These are phyloP conservation scores for Drosophila maculinotata DNA, from an alignment of 2,888 invertebrate genomes.

Conservation along the genomic window DNA sequence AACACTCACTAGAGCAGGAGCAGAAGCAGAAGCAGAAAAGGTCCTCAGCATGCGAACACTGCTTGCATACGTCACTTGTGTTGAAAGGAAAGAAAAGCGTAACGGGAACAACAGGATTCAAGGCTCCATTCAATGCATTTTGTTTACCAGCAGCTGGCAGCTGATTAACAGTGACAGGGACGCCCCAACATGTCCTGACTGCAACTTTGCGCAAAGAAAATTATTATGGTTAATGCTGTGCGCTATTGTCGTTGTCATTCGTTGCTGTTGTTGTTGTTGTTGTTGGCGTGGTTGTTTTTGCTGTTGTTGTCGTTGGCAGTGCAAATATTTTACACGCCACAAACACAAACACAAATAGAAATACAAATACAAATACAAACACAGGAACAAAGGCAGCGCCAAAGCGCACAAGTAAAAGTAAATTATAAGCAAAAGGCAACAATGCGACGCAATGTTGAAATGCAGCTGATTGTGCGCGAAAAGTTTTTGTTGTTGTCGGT, in stretches of 20 bases:
- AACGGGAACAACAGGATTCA: slow-evolving; percentile 37
- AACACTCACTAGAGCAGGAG: slow-evolving; percentile 1
- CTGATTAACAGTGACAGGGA: slow-evolving; percentile 65
- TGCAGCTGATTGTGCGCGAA: slow-evolving; percentile 80
- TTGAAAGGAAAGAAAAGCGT: slow-evolving; percentile 20
- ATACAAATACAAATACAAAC: too few species aligned
- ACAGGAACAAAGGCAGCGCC: slow-evolving; percentile 31
- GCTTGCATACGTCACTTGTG: slow-evolving; percentile 21
- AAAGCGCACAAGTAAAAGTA: slow-evolving; percentile 76
- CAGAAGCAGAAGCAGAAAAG: background rate
- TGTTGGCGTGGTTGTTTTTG: slow-evolving; percentile 2
- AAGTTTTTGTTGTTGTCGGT: slow-evolving; percentile 59
- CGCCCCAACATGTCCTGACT: slow-evolving; percentile 59
- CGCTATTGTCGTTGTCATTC: slow-evolving; percentile 58
- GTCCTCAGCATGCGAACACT: slow-evolving; percentile 6
- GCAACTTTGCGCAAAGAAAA: slow-evolving; percentile 53
- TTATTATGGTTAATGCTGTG: slow-evolving; percentile 76
- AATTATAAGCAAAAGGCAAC: slow-evolving; percentile 78
- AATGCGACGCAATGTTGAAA: slow-evolving; percentile 74
- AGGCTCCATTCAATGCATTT: slow-evolving; percentile 52
- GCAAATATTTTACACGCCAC: slow-evolving; percentile 76
- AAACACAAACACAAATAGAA: slow-evolving; percentile 43
- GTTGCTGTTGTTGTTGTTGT: slow-evolving; percentile 20
- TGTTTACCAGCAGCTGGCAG: slow-evolving; percentile 64
- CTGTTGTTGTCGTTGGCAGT: slow-evolving; percentile 45